A percentile compares a stretch with the other conserved stretches of the same genome.
phyloP scores from a whole-genome alignment of 2,113 vertebrate genomes.

The Callocephalon fimbriatum region DNA sequence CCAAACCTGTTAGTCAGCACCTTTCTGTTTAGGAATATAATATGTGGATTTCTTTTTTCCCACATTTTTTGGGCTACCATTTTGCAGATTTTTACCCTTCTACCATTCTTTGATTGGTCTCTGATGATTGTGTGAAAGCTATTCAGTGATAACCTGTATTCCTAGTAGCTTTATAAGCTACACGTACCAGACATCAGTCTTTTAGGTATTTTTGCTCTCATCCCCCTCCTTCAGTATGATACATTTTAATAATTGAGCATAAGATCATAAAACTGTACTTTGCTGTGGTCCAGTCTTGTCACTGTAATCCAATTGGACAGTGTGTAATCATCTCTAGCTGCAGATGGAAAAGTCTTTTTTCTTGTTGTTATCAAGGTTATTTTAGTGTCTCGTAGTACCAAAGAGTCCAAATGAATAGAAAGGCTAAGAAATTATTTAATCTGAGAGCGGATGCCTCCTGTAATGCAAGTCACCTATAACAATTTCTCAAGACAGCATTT shows the following conservation, averaged over 20 bases:
- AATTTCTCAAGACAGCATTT: not conserved
- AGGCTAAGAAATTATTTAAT: slow-evolving; percentile 9
- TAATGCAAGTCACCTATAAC: not conserved
- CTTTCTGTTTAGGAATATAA: not conserved
- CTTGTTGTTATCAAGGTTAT: slow-evolving; percentile 1
- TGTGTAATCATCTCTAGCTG: not conserved
- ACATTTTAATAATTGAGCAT: not conserved
- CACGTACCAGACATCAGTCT: not conserved
- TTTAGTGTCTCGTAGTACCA: not conserved
- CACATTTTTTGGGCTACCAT: not conserved
- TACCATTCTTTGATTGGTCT: not conserved
- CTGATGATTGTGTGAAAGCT: not conserved
- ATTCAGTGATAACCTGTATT: not conserved
- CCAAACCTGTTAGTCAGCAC: fast-evolving
- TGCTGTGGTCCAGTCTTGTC: not conserved
- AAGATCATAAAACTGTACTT: not conserved
- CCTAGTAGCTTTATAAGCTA: not conserved
- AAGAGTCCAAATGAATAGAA: slow-evolving; percentile 28
- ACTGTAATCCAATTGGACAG: not conserved
- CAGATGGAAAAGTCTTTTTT: not conserved
- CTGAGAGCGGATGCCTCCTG: not conserved
- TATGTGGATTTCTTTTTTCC: not conserved
- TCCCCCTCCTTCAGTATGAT: not conserved
- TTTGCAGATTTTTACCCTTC: not conserved
- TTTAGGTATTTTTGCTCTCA: not conserved